These are phyloP conservation scores for Sylvilagus floridanus DNA, from an alignment of 2,797 vertebrate species.

Conservation along the genomic window DNA sequence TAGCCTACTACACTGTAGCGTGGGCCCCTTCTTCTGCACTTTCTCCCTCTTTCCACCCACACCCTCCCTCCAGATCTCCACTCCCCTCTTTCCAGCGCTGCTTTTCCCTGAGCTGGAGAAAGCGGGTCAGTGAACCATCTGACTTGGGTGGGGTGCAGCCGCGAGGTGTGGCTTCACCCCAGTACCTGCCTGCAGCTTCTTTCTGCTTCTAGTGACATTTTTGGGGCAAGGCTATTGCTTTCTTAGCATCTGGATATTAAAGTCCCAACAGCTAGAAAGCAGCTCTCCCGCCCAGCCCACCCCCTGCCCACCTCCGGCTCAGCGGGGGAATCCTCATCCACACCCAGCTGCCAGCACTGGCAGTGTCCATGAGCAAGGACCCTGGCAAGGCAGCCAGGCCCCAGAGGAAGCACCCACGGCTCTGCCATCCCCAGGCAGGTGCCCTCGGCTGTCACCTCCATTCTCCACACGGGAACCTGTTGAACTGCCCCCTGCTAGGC, in stretches of 20 bases:
- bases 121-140: not conserved
- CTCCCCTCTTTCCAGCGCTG: not conserved
- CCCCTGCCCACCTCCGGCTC: not conserved
- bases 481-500: not conserved
- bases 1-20: too few relatives aligned
- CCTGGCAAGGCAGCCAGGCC: not conserved
- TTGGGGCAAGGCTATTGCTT: not conserved
- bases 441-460: not conserved
- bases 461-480: not conserved
- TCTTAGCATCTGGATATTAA: not conserved
- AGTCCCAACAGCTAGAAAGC: not conserved
- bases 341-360: not conserved
- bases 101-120: not conserved
- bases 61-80: not conserved
- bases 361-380: not conserved
- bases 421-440: not conserved
- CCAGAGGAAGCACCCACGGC: not conserved
- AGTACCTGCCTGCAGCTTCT: not conserved
- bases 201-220: not conserved
- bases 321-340: not conserved
- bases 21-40: too few relatives aligned
- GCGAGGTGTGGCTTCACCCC: not conserved
- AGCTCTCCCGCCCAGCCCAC: not conserved
- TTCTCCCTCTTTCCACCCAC: not conserved
- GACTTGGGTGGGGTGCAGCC: not conserved